Evolutionary conservation across 2,888 invertebrate species (phyloP).

Genomic region (Epistrophe eligans): DNA sequence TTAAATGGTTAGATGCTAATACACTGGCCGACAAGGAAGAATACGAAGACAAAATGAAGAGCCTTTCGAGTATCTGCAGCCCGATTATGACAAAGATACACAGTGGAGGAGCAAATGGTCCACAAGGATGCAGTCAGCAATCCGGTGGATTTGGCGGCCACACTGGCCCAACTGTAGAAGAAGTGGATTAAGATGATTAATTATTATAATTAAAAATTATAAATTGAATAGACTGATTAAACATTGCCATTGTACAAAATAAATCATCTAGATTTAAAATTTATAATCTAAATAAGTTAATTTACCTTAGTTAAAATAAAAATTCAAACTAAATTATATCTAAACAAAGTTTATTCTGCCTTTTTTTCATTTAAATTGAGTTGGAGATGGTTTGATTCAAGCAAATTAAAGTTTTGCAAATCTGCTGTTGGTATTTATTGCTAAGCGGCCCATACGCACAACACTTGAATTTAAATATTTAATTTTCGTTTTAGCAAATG

Average conservation of each 20-base stretch:
- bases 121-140: conserved; percentile 84
- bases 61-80: conserved; percentile 83
- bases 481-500: no score
- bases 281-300: background rate
- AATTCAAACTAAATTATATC: background rate
- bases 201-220: background rate
- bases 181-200: conserved; percentile 77
- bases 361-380: background rate
- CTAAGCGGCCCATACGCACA: no score
- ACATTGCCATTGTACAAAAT: background rate
- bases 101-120: conserved; percentile 62
- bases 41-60: conserved; percentile 85
- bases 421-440: no score
- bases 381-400: no score
- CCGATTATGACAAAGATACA: conserved; percentile 85
- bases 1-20: conserved; percentile 90
- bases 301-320: conserved; percentile 2
- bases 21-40: conserved; percentile 88
- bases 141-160: conserved; percentile 86
- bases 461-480: no score
- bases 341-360: background rate
- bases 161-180: conserved; percentile 81
- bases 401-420: no score
- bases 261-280: background rate
- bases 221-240: conserved; percentile 13